Base-by-base conservation (phyloP, 2,797 vertebrate genomes). In the Cryptoblepharus egeriae region DNA sequence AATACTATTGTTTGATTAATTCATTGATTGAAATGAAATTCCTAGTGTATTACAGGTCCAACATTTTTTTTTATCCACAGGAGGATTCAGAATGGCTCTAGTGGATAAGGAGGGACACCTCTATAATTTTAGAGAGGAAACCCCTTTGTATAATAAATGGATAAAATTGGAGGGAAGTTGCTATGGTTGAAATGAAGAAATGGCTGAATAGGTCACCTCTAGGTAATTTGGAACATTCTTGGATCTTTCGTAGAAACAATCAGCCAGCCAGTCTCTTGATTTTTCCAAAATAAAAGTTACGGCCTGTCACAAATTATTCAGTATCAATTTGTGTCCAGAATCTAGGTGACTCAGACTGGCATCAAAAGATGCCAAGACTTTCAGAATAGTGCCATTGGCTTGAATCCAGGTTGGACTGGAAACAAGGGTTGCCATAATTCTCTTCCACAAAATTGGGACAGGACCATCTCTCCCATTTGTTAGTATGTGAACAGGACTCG, bases 241-340 rank as follows among this genome's bases (percentile, higher is more conserved):
- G 55, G 16, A 67, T 81, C 24, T 61, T 78, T 81, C 79, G 52
- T 81, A 75, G 75, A 85, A 81, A 81, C 24, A 77, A 22, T n/a
- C 52, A 79, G 39, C 55, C 39, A 32, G 16, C 24, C 52, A 55
- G 22, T 64, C 45, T 58, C 32, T 73, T 85, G 35, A 28, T 35
- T 67, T 57, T 49, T 32, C 73, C 60, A 77, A 67, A 81, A 85
- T 72, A 67, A 72, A 37, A 15, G 2, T 30, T 78, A 55, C n/a
- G 37, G 22, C 24, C 45, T 79, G 32, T 52, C 57, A 69, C 55
- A 80, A 65, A 63, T 79, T 69, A 69, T 39, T 86, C 39, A 75
- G 20, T 79, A 60, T 75, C 20, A 55, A 55, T 55, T 85, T 61
- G 7, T 80, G 67, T 57, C 22, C 73, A 55, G 35, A 67, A 22